Conservation (phyloP, 2,888 invertebrate species). For the Erebia epiphron region DNA sequence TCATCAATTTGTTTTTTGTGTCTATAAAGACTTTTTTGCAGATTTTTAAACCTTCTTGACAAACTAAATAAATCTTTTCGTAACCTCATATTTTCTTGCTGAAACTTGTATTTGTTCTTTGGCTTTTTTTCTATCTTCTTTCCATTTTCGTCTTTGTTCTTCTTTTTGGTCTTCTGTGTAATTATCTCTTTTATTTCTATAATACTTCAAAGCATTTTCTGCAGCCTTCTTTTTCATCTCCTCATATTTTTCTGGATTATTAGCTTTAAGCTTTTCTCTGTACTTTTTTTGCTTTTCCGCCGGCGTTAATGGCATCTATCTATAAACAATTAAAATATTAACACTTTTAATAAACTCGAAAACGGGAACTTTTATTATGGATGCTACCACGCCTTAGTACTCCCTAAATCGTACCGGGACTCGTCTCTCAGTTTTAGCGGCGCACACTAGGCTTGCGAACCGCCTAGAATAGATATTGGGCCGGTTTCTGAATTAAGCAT, state of each 20-base stretch:
- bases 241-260: constrained; percentile 4
- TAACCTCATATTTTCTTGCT: not conserved
- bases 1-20: not conserved
- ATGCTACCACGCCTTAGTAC: not conserved
- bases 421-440: too few relatives aligned
- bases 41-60: not conserved
- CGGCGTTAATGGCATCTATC: not conserved
- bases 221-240: constrained; percentile 1
- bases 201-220: constrained; percentile 2
- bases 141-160: constrained; percentile 4
- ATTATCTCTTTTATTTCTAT: constrained; percentile 4
- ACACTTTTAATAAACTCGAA: not conserved
- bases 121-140: constrained; percentile 4
- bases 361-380: not conserved
- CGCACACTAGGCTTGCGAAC: too few relatives aligned
- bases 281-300: constrained; percentile 2
- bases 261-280: not conserved
- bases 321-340: not conserved
- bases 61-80: not conserved
- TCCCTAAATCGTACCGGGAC: not conserved
- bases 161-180: constrained; percentile 2
- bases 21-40: not conserved
- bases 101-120: not conserved
- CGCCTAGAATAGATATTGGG: too few relatives aligned
- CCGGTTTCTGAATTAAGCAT: too few relatives aligned